Base-by-base conservation (phyloP, 1,140 invertebrate genomes). In the Ditylenchus dipsaci region DNA sequence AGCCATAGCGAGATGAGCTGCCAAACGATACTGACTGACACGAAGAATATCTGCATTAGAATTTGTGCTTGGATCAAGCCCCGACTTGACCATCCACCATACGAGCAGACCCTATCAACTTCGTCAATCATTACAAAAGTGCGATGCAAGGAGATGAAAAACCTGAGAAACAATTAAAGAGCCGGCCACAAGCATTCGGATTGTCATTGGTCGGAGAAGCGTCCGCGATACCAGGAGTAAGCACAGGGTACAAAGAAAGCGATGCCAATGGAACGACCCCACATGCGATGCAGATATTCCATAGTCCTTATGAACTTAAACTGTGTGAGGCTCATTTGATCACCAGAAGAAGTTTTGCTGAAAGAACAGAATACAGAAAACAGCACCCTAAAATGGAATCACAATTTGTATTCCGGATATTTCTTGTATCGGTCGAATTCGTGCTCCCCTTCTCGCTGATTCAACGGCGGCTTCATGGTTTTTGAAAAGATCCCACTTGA, bases 21-120 rank as follows among this genome's bases (percentile, higher is more conserved):
- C 94, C 57, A 99, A 84, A 69, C 68, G 86, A 84, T 97, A 97
- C 80, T 98, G 95, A 0, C 92, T 95, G 0, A 99, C 96, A 68
- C 95, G 85, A 0, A 93, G 93, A n/a, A 97, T 88, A 82, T 94
- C 91, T 21, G 86, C 88, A 1, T 89, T 88, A 57, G 81, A 58
- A 78, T 78, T 74, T 78, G 79, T 30, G 78, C 79, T 78, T 83
- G 86, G 85, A 75, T 97, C 91, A 42, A 99, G 85, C 0, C 96
- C 96, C 49, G 94, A 97, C 84, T 97, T 93, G 0, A 99, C 96
- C 96, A 99, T 99, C 85, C 97, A 98, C 96, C 96, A 99, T 21
- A 96, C 96, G 86, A 99, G 89, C 33, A 97, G 85, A 74, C 95
- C 95, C 89, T 94, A 84, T 9, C 86, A 85, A 42, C n/a, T 49